phyloP scores from a whole-genome alignment of 2,113 vertebrate species.

The Erpornis zantholeuca region DNA sequence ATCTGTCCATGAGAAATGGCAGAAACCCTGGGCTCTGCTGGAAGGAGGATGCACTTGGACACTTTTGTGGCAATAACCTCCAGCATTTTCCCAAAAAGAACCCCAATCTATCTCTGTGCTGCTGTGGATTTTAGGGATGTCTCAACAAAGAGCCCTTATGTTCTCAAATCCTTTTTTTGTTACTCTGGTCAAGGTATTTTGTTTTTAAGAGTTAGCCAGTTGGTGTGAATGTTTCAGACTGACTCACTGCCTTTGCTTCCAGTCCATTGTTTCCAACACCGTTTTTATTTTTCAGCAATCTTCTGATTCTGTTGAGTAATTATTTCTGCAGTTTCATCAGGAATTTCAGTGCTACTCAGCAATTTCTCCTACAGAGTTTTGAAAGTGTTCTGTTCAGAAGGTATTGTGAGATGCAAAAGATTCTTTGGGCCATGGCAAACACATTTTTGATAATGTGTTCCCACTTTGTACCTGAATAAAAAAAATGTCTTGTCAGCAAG shows the following conservation, averaged over 20 bases:
- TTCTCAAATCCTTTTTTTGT: neutral
- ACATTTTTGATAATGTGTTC: neutral
- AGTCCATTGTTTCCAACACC: neutral
- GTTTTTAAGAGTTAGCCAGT: neutral
- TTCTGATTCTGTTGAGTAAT: neutral
- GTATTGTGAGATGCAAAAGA: neutral
- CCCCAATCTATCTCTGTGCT: neutral
- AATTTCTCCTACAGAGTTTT: neutral
- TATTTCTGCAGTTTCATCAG: neutral
- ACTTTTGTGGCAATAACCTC: neutral
- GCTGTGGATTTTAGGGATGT: neutral
- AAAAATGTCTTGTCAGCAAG: neutral
- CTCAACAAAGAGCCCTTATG: fast-evolving
- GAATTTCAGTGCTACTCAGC: neutral
- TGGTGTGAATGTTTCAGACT: neutral
- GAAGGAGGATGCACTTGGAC: fast-evolving
- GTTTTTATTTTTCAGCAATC: neutral
- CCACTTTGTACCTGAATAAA: neutral
- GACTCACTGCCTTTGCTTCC: neutral
- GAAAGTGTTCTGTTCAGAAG: neutral
- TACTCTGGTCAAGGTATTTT: neutral
- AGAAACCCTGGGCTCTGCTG: neutral
- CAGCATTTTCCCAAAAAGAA: neutral
- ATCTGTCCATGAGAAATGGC: neutral
- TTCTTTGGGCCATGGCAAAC: neutral